A percentile compares a stretch with the other conserved stretches of the same genome.
Evolutionary conservation across 1,140 invertebrate genomes (phyloP).

Genomic region (Ephestia elutella): DNA sequence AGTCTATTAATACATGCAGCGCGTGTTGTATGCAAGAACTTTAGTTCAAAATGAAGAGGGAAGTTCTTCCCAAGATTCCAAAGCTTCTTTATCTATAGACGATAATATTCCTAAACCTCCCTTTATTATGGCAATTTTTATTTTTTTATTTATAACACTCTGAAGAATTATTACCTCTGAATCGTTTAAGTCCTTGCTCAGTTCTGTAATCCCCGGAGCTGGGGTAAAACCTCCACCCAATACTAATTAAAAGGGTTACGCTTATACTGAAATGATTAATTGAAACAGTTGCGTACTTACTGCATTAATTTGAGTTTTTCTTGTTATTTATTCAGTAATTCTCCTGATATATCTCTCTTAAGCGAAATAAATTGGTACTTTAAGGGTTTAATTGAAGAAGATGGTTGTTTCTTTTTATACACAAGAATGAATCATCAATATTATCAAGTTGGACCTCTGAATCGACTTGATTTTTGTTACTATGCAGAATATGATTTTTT

Average conservation of each 20-base stretch:
- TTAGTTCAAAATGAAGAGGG: no score
- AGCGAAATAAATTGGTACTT: not conserved
- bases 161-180: slow-evolving; percentile 69
- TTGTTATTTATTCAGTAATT: slow-evolving; percentile 6
- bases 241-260: slow-evolving; percentile 68
- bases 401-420: not conserved
- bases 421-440: no score
- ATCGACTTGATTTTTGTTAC: no score
- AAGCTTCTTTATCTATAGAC: no score
- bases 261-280: slow-evolving; percentile 56
- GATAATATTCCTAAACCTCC: no score
- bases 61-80: no score
- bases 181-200: slow-evolving; percentile 70
- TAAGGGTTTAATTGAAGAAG: not conserved
- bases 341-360: not conserved
- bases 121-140: slow-evolving; percentile 28
- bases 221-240: slow-evolving; percentile 57
- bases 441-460: no score
- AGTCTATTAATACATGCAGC: no score
- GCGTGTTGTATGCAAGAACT: no score
- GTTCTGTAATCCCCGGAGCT: slow-evolving; percentile 56
- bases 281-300: slow-evolving; percentile 30
- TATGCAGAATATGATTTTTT: no score
- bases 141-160: slow-evolving; percentile 65
- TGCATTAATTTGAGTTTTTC: slow-evolving; percentile 17